Evolutionary conservation across 2,888 invertebrate genomes (phyloP), one percentile per base, ranked within the genome.

Genomic region (Diloba caeruleocephala): DNA sequence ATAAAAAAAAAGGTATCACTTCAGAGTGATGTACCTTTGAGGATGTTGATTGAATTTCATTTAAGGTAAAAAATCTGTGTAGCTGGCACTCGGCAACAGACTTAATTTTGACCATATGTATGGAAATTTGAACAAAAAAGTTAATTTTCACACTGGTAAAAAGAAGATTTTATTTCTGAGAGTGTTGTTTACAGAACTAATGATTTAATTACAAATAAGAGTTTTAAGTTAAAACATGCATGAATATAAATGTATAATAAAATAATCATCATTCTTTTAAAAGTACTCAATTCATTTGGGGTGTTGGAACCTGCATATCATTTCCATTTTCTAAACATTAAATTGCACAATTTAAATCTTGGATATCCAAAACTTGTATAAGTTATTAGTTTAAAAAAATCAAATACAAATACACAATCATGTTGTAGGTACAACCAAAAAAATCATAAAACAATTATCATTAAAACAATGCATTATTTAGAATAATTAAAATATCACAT

Each of bases 401-500:
- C 21, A 70, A 74, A 79, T 74, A 78, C 71, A 74, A n/a, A 71
- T 73, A 66, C 64, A 77, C 58, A 72, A 73, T 72, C 51, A 72
- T 69, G 72, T 76, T 76, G 71, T 53, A 44, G 44, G 53, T 42
- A 69, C 71, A 64, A 82, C 79, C 65, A 69, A 78, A 80, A 76
- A 77, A 72, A 68, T 62, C 64, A 61, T 54, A 63, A 63, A 46
- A 38, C 38, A 25, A 21, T 43, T 61, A 23, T 8, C 79, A 77
- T 76, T 72, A 72, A 82, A 82, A 84, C 76, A 85, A 88, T 82
- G 84, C 79, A 82, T 80, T 77, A 82, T 81, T 80, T 75, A 78
- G 78, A 84, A 83, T 84, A 84, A 86, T 82, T 72, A 89, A 88
- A 89, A 90, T 91, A 92, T 92, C 91, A 92, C 91, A 91, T 88